Conservation (phyloP, 2,113 vertebrate genomes). For the human region GRCh38 chr6:40029001-40029500, state of each 20-base stretch:
- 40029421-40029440: not conserved
- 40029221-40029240: not conserved
- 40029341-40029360: not conserved
- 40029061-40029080: not conserved
- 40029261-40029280: not conserved
- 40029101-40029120: not conserved
- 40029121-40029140: rapidly evolving
- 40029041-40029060: not conserved
- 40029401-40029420: not conserved
- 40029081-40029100: not conserved
- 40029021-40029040: not conserved
- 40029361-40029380: not conserved
- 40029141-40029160: too few relatives aligned
- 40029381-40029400: not conserved
- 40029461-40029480: not conserved
- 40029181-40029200: not conserved
- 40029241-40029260: not conserved
- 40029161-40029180: not conserved
- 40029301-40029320: not conserved
- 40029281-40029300: not conserved
- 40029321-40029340: not conserved
- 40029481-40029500: not conserved
- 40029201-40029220: not conserved
- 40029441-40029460: not conserved
- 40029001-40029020: not conserved